Evolutionary conservation across 2,888 invertebrate genomes (phyloP).

Genomic region (Dasypogon diadema): DNA sequence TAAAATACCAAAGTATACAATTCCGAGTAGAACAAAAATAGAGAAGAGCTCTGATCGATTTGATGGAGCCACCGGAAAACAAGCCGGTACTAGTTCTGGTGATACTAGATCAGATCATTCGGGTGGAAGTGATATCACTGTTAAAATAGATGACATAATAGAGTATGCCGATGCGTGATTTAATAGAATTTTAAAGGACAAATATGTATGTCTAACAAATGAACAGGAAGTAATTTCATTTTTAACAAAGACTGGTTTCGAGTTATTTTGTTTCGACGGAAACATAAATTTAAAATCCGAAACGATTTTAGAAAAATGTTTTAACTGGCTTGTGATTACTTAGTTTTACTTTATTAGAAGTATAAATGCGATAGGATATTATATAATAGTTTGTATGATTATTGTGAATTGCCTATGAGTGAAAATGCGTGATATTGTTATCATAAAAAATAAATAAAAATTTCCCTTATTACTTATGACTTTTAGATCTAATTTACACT

Average conservation of each 20-base stretch:
- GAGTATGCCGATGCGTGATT: constrained; percentile 66
- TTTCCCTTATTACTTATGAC: constrained; percentile 11
- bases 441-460: constrained; percentile 31
- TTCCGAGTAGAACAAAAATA: constrained; percentile 52
- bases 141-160: constrained; percentile 66
- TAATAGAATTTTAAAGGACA: neutral
- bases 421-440: constrained; percentile 20
- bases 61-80: constrained; percentile 24
- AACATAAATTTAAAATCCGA: neutral
- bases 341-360: constrained; percentile 16
- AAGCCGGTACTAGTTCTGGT: neutral
- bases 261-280: constrained; percentile 24
- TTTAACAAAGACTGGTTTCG: constrained; percentile 26
- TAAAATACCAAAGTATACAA: constrained; percentile 59
- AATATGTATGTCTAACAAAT: neutral
- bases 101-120: constrained; percentile 65
- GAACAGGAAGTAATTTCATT: neutral
- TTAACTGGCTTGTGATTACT: constrained; percentile 50
- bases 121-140: constrained; percentile 68
- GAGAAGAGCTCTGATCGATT: constrained; percentile 11
- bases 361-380: constrained; percentile 1
- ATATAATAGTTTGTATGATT: constrained; percentile 25
- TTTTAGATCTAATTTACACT: neutral
- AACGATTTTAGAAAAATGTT: constrained; percentile 25
- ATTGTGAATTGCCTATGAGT: constrained; percentile 4